Percentiles rank a stretch among this genome's conserved stretches.
These are phyloP conservation scores for Todiramphus chloris DNA, from an alignment of 2,113 vertebrate genomes.

Conservation along the genomic window DNA sequence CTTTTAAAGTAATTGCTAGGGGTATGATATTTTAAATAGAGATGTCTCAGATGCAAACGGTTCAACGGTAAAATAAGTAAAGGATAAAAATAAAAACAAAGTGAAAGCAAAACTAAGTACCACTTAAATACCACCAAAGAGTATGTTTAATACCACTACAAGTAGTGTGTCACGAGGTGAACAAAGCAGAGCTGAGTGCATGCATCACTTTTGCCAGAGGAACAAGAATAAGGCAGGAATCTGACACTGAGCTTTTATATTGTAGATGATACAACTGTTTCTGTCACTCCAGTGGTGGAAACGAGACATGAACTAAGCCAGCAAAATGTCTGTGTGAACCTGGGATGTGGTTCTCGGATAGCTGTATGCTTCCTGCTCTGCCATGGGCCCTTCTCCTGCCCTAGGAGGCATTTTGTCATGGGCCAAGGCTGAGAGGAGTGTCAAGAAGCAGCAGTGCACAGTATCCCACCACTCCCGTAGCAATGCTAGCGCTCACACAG, in stretches of 20 bases:
- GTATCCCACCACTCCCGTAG: not conserved
- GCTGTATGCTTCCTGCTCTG: not conserved
- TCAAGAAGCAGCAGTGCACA: not conserved
- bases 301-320: not conserved
- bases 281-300: not conserved
- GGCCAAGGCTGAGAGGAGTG: not conserved
- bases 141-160: not conserved
- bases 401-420: not conserved
- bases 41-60: not conserved
- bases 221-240: not conserved
- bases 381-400: not conserved
- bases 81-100: not conserved
- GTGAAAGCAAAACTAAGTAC: not conserved
- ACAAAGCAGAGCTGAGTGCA: not conserved
- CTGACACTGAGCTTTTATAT: not conserved
- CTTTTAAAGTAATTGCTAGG: constrained; percentile 12
- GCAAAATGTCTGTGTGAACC: accelerated
- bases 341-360: not conserved
- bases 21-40: constrained; percentile 36
- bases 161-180: not conserved
- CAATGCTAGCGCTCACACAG: not conserved
- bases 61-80: not conserved
- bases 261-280: not conserved
- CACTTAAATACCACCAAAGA: not conserved
- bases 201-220: not conserved